Conservation (phyloP, 2,113 vertebrate species). For the Drymodes brunneopygia region DNA sequence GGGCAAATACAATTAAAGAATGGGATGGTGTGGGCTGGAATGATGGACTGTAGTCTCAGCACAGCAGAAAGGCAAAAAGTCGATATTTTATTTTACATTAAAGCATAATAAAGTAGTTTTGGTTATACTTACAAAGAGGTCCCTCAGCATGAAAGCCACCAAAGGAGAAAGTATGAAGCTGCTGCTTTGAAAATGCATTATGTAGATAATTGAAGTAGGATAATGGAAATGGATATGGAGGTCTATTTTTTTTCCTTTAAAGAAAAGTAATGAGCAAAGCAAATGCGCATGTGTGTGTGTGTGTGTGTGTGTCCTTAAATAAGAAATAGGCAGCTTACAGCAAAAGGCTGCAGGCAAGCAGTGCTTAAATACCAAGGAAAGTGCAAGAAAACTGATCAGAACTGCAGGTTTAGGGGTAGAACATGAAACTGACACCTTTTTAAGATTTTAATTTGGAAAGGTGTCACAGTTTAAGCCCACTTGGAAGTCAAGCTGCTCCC, state of each 20-base stretch:
- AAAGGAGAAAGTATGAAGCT: background rate
- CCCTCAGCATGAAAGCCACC: background rate
- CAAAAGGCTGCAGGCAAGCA: background rate
- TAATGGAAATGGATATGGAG: background rate
- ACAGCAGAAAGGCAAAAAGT: background rate
- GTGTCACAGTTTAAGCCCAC: background rate
- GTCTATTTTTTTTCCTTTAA: background rate
- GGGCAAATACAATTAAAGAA: constrained; percentile 12
- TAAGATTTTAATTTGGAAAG: background rate
- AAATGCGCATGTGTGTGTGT: background rate
- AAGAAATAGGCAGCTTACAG: background rate
- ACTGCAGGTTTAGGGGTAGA: background rate
- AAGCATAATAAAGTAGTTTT: background rate
- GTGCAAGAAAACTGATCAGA: background rate
- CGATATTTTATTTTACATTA: background rate
- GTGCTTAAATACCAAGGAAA: background rate
- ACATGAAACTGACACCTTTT: background rate
- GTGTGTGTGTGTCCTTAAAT: background rate
- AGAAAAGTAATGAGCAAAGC: background rate
- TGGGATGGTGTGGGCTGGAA: background rate
- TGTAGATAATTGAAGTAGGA: background rate
- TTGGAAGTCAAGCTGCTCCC: background rate
- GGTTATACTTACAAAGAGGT: background rate
- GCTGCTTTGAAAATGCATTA: background rate
- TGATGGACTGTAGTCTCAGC: background rate